A percentile compares a stretch with the other conserved stretches of the same genome.
phyloP scores from a whole-genome alignment of 2,888 invertebrate genomes.

The Drosophila nr. medialis region DNA sequence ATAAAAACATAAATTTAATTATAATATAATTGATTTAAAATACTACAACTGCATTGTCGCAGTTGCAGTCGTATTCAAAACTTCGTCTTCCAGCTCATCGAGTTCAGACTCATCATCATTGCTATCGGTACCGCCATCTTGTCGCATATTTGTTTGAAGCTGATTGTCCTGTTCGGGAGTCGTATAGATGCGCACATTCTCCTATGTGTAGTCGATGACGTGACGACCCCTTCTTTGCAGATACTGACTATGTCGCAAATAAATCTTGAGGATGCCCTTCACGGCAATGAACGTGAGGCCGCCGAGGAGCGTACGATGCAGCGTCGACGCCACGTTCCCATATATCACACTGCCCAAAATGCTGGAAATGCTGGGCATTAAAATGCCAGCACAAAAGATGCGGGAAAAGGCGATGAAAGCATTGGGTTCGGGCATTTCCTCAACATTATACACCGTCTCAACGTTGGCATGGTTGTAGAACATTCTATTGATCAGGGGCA shows the following conservation, averaged over 20 bases:
- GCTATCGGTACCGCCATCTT: constrained; percentile 32
- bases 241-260: constrained; percentile 97
- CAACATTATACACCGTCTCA: constrained; percentile 87
- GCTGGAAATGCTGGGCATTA: constrained; percentile 96
- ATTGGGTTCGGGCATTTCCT: constrained; percentile 87
- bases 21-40: constrained; percentile 4
- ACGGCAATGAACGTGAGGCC: constrained; percentile 95
- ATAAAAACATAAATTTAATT: not conserved
- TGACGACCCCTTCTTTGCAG: constrained; percentile 94
- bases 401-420: constrained; percentile 94
- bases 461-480: not conserved
- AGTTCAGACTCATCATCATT: not conserved
- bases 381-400: constrained; percentile 95
- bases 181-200: constrained; percentile 74
- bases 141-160: not conserved
- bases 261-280: constrained; percentile 97
- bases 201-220: constrained; percentile 93
- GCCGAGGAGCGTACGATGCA: constrained; percentile 95
- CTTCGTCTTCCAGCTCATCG: not conserved
- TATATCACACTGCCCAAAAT: constrained; percentile 95
- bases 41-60: constrained; percentile 12
- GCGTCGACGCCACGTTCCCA: constrained; percentile 93
- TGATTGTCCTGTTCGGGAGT: constrained; percentile 13
- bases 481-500: constrained; percentile 87
- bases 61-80: too few relatives aligned